Evolutionary conservation across 2,113 vertebrate species (phyloP), one percentile per base, ranked within the genome.

Genomic region (Psophia crepitans): DNA sequence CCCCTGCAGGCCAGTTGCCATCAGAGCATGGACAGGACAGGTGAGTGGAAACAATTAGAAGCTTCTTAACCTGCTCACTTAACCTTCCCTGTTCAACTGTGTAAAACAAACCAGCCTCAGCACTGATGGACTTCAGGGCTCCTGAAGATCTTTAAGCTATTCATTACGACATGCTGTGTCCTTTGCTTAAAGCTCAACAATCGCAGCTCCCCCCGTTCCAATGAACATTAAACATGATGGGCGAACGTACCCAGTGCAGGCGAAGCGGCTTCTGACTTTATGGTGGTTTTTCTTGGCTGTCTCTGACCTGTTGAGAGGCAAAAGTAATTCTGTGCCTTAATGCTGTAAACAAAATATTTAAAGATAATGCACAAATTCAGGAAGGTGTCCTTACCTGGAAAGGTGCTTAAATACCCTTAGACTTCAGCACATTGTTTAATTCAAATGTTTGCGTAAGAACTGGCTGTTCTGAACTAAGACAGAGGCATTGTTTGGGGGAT

Each of bases 141-240:
- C 16, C 32, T 56, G 46, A n/a, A 76, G 28, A 23, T 65, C n/a
- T n/a, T 69, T 49, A 60, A 70, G 57, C 37, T 51, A 7, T 0
- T 3, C 18, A 1, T 43, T 65, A 49, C 41, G 48, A 63, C 19
- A 6, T 9, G 13, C 33, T 14, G 7, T 14, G 8, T 30, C 41
- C 49, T n/a, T 8, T 39, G 35, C 41, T 32, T 63, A 39, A 77
- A 57, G 49, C 48, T 57, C 60, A 69, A 23, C 41, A 18, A 9
- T 53, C 5, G 1, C 57, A 74, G 43, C 66, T 49, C 35, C 35
- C 30, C 26, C 30, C 24, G n/a, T 75, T 93, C 19, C 53, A 64
- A 24, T 0, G 0, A 41, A 9, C 19, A 2, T 46, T 37, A 43
- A 74, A n/a, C 14, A 3, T 26, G n/a, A 37, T 6, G 14, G 24